These are phyloP conservation scores for Drosophila differens DNA, from an alignment of 2,888 invertebrate genomes.

Conservation along the genomic window DNA sequence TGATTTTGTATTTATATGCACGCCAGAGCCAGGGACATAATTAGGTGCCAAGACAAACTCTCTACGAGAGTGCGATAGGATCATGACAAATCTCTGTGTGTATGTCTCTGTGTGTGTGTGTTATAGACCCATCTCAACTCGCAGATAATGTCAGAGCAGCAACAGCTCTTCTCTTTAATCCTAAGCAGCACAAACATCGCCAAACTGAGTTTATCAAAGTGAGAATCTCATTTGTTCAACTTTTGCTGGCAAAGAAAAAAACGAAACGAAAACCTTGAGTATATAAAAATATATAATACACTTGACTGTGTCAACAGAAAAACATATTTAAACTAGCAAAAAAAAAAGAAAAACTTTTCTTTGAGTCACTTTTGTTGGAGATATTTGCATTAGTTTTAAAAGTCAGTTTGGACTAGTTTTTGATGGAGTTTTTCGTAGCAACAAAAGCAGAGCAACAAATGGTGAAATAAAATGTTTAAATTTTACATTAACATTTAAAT, in stretches of 20 bases:
- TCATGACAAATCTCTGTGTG: constrained; percentile 65
- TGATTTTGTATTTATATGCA: constrained; percentile 75
- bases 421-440: not conserved
- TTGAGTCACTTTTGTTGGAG: not conserved
- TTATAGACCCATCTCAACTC: not conserved
- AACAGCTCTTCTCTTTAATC: constrained; percentile 27
- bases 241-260: not conserved
- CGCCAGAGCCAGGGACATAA: constrained; percentile 43
- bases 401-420: not conserved
- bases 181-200: not conserved
- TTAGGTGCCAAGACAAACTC: constrained; percentile 51
- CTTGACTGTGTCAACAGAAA: not conserved
- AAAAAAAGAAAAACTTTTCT: not conserved
- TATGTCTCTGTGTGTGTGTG: not conserved
- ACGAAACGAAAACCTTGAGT: not conserved
- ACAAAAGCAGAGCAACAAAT: not conserved
- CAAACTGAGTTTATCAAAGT: constrained; percentile 14
- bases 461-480: too few relatives aligned
- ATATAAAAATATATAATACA: not conserved
- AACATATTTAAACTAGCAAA: not conserved
- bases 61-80: constrained; percentile 52
- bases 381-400: not conserved
- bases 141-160: constrained; percentile 41
- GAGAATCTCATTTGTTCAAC: not conserved
- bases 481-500: too few relatives aligned